Base-by-base conservation (phyloP, 2,888 invertebrate species). In the Dryocosmus kuriphilus region DNA sequence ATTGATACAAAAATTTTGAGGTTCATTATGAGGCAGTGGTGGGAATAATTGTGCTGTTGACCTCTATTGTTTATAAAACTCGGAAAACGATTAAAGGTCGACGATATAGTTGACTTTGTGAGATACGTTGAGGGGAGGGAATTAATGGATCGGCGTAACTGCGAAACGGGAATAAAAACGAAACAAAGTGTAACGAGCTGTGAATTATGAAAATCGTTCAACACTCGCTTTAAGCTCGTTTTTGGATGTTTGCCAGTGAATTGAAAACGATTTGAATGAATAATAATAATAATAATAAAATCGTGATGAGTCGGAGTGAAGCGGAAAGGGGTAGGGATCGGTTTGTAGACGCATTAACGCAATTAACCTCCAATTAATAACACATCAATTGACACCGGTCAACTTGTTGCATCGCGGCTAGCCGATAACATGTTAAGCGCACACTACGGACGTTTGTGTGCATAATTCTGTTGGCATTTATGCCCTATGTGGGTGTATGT, bases 311-410 rank as follows among this genome's bases (percentile, higher is more conserved):
- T n/a, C 61, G 30, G 55, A 27, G 82, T n/a, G 74, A 46, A 71
- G 65, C 76, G 78, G 80, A 83, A 84, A 79, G 86, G 84, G 81
- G 85, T 30, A 77, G 61, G 83, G 83, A 83, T 85, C 82, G 85
- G 67, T 77, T 80, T 77, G 81, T 83, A 82, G 86, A 87, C 89
- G 87, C 89, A 91, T 91, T 91, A 91, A 90, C 89, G 88, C 90
- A 89, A 91, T 91, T 91, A 91, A 91, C 91, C 88, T 87, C 88
- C 89, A 89, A 91, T 91, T 91, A 91, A 91, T 91, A 90, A 91
- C 90, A 86, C 91, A 90, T 91, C 90, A 90, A 90, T 90, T 90
- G 90, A 89, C 89, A 89, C 88, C 87, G 89, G 89, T 88, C 89
- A 90, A 91, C 91, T 91, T 91, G 91, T 91, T 91, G 91, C 91